phyloP scores from a whole-genome alignment of 2,888 invertebrate genomes.

The Scaeva pyrastri region DNA sequence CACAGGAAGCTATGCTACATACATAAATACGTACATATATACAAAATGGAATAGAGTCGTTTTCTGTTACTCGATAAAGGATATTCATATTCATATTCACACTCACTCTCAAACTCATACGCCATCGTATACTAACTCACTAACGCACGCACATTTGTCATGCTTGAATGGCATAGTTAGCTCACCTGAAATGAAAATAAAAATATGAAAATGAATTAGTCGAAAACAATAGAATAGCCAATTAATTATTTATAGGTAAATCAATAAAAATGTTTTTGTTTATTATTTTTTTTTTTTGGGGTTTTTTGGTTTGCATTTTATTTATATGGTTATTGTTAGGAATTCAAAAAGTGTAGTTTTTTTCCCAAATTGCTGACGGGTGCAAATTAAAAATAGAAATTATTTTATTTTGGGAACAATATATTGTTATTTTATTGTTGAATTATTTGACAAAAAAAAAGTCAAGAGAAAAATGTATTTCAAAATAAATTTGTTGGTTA shows the following conservation, averaged over 20 bases:
- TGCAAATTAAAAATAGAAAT: no score
- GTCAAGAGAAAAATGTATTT: no score
- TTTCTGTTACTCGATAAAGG: not conserved
- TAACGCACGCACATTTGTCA: slow-evolving; percentile 34
- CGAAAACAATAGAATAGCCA: slow-evolving; percentile 19
- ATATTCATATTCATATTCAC: no score
- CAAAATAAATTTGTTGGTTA: no score
- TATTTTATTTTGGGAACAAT: no score
- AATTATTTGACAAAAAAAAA: no score
- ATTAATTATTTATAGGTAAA: slow-evolving; percentile 15
- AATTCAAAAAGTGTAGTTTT: not conserved
- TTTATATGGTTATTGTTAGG: not conserved
- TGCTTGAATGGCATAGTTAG: slow-evolving; percentile 36
- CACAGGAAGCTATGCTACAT: slow-evolving; percentile 39
- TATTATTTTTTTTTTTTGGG: not conserved
- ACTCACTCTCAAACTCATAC: no score
- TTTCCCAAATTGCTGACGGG: no score
- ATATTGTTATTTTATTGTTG: no score
- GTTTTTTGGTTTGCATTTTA: not conserved
- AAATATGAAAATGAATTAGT: slow-evolving; percentile 11
- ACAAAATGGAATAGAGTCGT: slow-evolving; percentile 39
- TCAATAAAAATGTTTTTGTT: not conserved
- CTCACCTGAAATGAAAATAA: slow-evolving; percentile 60
- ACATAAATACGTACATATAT: no score
- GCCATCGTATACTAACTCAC: slow-evolving; percentile 36